Evolutionary conservation across 2,888 invertebrate species (phyloP), one percentile per base, ranked within the genome.

Genomic region (Gandaritis pyraliata): DNA sequence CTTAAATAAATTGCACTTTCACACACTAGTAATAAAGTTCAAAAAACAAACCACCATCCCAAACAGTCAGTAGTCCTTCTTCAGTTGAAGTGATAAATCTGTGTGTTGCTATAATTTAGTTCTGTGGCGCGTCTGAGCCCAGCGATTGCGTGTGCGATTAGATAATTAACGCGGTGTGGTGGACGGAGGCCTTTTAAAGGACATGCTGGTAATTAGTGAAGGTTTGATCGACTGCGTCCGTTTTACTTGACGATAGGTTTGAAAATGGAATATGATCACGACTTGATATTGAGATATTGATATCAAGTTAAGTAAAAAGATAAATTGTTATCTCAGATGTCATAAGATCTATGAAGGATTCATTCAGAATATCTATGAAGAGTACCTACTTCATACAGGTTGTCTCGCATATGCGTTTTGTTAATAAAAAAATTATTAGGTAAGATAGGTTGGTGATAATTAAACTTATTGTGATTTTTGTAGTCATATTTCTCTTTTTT

Each of bases 81-180:
- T 30, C n/a, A 43, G 23, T 30, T 15, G 16, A 29, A 60, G 51
- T 61, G 56, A 56, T 15, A 52, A 33, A 18, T 56, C 41, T 23
- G 33, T 23, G 23, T 13, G 8, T 11, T 18, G 18, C 23, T 52
- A 49, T 57, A 15, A 13, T n/a, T 16, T 10, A 39, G 36, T 45
- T 30, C 57, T 62, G 58, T 49, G 57, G 6, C 52, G 54, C 64
- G 70, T 77, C 76, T 73, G 73, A 65, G 75, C 75, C 74, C 73
- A 54, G 52, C 77, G 85, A 85, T 86, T 82, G 85, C 85, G 81
- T 78, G 80, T 77, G 61, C 75, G 86, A 87, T 85, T 87, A 85
- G 83, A 86, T 86, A 87, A 88, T 88, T 88, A 88, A 87, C 81
- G 80, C 77, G 58, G 46, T 50, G 52, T 52, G 43, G 64, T 71